Conservation (phyloP, 2,888 invertebrate species). For the Temnothorax rugatulus region DNA sequence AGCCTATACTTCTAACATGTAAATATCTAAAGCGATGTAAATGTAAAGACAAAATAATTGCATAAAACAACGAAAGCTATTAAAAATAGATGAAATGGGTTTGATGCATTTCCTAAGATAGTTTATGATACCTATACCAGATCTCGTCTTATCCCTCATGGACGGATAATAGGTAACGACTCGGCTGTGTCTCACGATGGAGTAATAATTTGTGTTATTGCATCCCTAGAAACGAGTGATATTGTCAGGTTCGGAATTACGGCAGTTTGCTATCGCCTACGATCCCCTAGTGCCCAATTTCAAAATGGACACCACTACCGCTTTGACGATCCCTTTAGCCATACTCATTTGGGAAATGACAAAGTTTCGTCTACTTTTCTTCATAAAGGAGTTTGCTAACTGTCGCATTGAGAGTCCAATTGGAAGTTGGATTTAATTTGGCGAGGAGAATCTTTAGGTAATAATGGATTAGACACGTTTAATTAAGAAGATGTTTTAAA, state of each 20-base stretch:
- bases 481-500: background rate
- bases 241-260: conserved; percentile 67
- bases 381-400: conserved; percentile 23
- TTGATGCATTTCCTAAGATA: background rate
- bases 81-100: background rate
- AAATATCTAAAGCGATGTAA: background rate
- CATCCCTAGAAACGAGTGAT: conserved; percentile 54
- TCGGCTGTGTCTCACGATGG: conserved; percentile 47
- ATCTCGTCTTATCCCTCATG: conserved; percentile 36
- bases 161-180: conserved; percentile 31
- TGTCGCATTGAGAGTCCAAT: background rate
- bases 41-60: background rate
- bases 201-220: conserved; percentile 62
- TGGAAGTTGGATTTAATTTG: conserved; percentile 21
- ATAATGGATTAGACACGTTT: background rate
- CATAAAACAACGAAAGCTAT: background rate
- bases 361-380: conserved; percentile 50
- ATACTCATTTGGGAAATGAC: conserved; percentile 43
- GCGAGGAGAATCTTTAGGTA: background rate
- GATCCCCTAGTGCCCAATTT: conserved; percentile 77
- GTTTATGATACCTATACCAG: background rate
- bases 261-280: conserved; percentile 59
- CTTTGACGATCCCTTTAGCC: conserved; percentile 56
- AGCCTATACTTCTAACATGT: background rate
- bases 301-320: conserved; percentile 62